These are phyloP conservation scores for Gerris lacustris DNA, from an alignment of 2,888 invertebrate genomes.

Conservation along the genomic window DNA sequence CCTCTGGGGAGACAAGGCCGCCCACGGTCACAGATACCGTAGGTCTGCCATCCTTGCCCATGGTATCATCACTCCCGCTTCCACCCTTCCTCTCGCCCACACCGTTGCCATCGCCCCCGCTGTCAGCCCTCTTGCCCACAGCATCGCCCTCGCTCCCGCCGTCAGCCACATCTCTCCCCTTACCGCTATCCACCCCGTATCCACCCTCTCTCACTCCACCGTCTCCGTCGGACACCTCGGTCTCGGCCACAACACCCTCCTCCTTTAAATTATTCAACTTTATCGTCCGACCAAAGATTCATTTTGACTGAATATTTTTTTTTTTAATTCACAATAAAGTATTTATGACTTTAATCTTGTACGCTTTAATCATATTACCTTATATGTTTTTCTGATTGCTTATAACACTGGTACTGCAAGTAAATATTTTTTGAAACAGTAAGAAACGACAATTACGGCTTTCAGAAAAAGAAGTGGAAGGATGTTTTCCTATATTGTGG, in stretches of 20 bases:
- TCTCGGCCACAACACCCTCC: neutral
- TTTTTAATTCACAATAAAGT: too few relatives aligned
- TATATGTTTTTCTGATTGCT: too few relatives aligned
- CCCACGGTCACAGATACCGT: slow-evolving; percentile 2
- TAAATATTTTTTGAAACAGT: too few relatives aligned
- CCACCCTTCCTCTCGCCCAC: neutral
- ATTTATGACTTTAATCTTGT: too few relatives aligned
- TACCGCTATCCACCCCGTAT: too few relatives aligned
- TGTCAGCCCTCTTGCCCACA: neutral
- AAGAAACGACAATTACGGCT: neutral
- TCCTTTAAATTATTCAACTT: neutral
- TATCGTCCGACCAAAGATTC: neutral
- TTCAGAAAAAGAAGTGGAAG: neutral
- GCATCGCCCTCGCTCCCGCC: neutral
- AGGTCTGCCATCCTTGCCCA: too few relatives aligned
- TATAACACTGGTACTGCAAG: too few relatives aligned
- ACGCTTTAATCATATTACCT: too few relatives aligned
- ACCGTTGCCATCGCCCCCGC: neutral
- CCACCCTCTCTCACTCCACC: too few relatives aligned
- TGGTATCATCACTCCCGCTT: too few relatives aligned
- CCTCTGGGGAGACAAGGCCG: slow-evolving; percentile 3
- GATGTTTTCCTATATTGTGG: too few relatives aligned
- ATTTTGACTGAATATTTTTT: neutral
- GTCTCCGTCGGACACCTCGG: neutral
- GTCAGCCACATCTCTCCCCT: neutral